Base-by-base conservation (phyloP, 1,140 invertebrate genomes). In the Lepidurus apus region DNA sequence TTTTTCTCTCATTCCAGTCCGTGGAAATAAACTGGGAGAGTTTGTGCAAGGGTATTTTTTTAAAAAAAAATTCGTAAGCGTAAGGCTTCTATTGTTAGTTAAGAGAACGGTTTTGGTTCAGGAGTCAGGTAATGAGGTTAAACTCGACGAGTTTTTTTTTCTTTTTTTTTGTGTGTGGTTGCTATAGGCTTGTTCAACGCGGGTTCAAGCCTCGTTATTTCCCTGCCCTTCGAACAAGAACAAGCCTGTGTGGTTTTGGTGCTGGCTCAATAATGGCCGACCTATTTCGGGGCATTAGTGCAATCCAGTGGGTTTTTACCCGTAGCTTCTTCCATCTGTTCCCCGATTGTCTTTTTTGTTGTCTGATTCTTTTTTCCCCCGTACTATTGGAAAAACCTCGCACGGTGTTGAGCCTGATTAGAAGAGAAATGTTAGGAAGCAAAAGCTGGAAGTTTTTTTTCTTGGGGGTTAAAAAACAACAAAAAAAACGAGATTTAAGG, bases 241-340 rank as follows among this genome's bases (percentile, higher is more conserved):
- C 34, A 34, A 34, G 34, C 34, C 34, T 34, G 34, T 34, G 34
- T 34, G 34, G 34, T 34, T 34, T 34, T 34, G 45, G 17, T 47
- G 53, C 53, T 65, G 53, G 53, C 21, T 65, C 53, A 65, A 65
- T 65, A 65, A 65, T 21, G 53, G 53, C 53, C 53, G 21, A 65
- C 53, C 53, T 65, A 65, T 65, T 65, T 8, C 21, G 53, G 53
- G 21, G 53, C 21, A 65, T 65, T 65, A 65, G 53, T 21, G 53
- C 53, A 65, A n/a, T 21, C 21, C 17, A 65, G 17, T 65, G 53
- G 53, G n/a, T 65, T 65, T 65, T 65, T 65, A 65, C 21, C 53
- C 21, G 13, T 7, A 65, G 53, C 53, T 65, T 65, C 53, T 65
- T 65, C 53, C 53, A 21, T 65, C n/a, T 65, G 53, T 65, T 65